Base-by-base conservation (phyloP, 1,140 invertebrate species). In the Riptortus pedestris region DNA sequence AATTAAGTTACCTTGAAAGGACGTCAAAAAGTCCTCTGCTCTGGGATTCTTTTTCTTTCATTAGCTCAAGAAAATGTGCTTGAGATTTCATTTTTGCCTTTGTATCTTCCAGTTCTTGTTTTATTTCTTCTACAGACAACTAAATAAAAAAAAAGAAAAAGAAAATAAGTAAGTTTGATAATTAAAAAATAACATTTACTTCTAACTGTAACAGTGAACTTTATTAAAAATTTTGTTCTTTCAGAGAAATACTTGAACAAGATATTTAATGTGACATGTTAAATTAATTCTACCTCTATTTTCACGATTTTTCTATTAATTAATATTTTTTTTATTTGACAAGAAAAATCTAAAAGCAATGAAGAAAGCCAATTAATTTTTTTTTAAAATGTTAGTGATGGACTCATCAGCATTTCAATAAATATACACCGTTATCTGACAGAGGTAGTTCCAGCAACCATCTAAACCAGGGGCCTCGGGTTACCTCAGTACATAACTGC, bases 11-110 rank as follows among this genome's bases (percentile, higher is more conserved):
- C n/a, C n/a, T n/a, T n/a, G n/a, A n/a, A n/a, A n/a, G n/a, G n/a
- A n/a, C n/a, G n/a, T n/a, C n/a, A n/a, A n/a, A n/a, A n/a, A n/a
- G n/a, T n/a, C n/a, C 9, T 24, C 24, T 20, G 16, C 16, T 55
- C 12, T 55, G 51, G 16, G n/a, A 18, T 24, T 55, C 51, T 12
- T 55, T 55, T 24, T 55, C 26, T 26, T 55, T 20, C 16, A 55
- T 24, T 2, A 24, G 18, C 2, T 55, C 51, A 14, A 55, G 16
- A 24, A 9, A 9, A 11, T 55, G n/a, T 24, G 51, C 22, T 55
- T 55, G 51, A 1, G 51, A 55, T 55, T 24, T 24, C 51, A 55
- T 55, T 26, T 55, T 55, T 20, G 51, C 1, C 24, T 55, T 55
- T 4, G 24, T 16, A 24, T 55, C 24, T 24, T 55, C 51, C 4